Conservation (phyloP, 2,888 invertebrate genomes). For the Callyntrura sp. region DNA sequence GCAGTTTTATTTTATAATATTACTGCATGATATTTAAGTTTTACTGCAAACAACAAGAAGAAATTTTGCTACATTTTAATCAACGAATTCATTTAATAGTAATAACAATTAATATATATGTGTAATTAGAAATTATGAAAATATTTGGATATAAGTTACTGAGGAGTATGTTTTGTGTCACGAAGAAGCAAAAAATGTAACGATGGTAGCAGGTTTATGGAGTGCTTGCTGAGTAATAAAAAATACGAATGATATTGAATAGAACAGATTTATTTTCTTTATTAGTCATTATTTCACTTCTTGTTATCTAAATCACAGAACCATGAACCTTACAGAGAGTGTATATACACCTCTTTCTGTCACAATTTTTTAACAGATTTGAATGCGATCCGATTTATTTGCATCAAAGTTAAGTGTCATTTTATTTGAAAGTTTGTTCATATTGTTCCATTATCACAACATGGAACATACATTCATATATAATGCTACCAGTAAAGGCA, state of each 20-base stretch:
- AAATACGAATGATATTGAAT: slow-evolving; percentile 28
- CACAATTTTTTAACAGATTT: no score
- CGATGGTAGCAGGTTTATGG: slow-evolving; percentile 19
- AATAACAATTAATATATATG: slow-evolving; percentile 16
- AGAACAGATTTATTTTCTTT: slow-evolving; percentile 3
- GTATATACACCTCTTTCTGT: no score
- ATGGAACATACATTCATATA: not conserved
- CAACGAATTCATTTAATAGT: slow-evolving; percentile 53
- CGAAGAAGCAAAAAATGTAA: slow-evolving; percentile 2
- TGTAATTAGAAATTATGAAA: not conserved
- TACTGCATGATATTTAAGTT: not conserved
- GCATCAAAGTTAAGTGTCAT: not conserved
- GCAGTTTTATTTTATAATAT: slow-evolving; percentile 17
- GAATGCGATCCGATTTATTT: not conserved
- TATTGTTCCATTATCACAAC: no score
- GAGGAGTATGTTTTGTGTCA: slow-evolving; percentile 20
- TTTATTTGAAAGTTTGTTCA: no score
- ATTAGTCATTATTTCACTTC: not conserved
- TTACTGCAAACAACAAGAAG: slow-evolving; percentile 38
- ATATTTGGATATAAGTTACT: not conserved
- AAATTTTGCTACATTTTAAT: slow-evolving; percentile 66
- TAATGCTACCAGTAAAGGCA: no score
- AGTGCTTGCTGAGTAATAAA: slow-evolving; percentile 35
- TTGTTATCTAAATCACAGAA: no score
- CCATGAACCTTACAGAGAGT: no score